Evolutionary conservation across 2,888 invertebrate genomes (phyloP).

Genomic region (Ptychoptera contaminata): DNA sequence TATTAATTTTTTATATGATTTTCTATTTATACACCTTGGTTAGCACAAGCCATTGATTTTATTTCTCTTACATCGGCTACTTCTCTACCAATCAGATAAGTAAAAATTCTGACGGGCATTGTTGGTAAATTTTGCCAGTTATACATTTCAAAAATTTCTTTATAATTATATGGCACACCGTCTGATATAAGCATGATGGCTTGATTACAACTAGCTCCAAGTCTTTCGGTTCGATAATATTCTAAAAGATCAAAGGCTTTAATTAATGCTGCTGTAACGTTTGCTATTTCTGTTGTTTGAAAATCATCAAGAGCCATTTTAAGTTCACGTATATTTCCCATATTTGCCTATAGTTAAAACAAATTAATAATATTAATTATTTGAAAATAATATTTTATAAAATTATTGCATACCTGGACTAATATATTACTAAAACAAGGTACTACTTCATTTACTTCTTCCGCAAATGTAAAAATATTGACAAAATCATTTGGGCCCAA

Average conservation of each 20-base stretch:
- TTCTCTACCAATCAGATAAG: constrained; percentile 92
- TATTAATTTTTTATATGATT: not conserved
- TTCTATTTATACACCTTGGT: constrained; percentile 35
- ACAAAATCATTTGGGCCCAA: constrained; percentile 96
- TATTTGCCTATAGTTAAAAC: constrained; percentile 46
- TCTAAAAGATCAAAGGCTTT: constrained; percentile 79
- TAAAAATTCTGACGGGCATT: constrained; percentile 88
- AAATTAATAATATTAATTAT: constrained; percentile 1
- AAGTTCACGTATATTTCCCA: constrained; percentile 68
- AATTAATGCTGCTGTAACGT: constrained; percentile 78
- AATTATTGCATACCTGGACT: constrained; percentile 54
- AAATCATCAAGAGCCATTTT: constrained; percentile 65
- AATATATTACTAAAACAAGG: constrained; percentile 79
- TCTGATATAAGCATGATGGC: constrained; percentile 99
- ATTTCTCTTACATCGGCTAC: constrained; percentile 85
- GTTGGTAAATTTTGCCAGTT: constrained; percentile 64
- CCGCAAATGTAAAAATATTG: constrained; percentile 85
- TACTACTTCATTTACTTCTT: constrained; percentile 63
- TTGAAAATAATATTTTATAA: not conserved
- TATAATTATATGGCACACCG: constrained; percentile 88
- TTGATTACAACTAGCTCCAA: constrained; percentile 69
- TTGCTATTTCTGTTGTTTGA: constrained; percentile 78
- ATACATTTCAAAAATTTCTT: constrained; percentile 78
- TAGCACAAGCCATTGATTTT: constrained; percentile 97
- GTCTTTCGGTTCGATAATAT: constrained; percentile 41